These are phyloP conservation scores for Numenius arquata DNA, from an alignment of 2,113 vertebrate genomes.

Conservation along the genomic window DNA sequence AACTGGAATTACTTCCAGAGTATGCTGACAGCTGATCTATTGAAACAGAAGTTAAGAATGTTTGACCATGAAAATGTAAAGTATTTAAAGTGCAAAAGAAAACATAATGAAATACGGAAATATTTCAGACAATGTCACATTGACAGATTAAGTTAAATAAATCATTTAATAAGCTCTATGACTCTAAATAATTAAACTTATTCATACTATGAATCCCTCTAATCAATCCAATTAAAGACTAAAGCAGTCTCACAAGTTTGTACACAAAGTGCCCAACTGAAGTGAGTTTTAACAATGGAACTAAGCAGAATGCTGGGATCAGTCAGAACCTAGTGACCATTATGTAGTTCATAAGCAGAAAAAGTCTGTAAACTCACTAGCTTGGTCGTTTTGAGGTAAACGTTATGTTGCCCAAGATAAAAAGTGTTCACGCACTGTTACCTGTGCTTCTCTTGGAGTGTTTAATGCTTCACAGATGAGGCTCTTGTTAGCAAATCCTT, in stretches of 20 bases:
- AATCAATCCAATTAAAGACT: not conserved
- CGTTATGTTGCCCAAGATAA: not conserved
- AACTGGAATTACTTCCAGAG: not conserved
- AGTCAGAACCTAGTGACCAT: not conserved
- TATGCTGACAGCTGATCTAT: not conserved
- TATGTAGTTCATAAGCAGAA: not conserved
- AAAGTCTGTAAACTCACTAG: not conserved
- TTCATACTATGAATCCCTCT: not conserved
- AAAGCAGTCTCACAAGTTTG: not conserved
- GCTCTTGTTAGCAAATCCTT: not conserved
- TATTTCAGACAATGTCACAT: not conserved
- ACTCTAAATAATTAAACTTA: not conserved
- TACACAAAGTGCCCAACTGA: not conserved
- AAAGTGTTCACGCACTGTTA: not conserved
- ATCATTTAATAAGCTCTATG: not conserved
- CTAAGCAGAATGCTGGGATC: not conserved
- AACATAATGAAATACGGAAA: not conserved
- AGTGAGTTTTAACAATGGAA: not conserved
- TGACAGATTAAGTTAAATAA: not conserved
- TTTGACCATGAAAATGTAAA: not conserved
- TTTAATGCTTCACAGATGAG: not conserved
- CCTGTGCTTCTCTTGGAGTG: not conserved
- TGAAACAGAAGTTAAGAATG: not conserved
- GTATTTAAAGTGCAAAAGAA: not conserved
- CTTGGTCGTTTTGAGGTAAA: not conserved